Evolutionary conservation across 2,113 vertebrate genomes (phyloP).

Genomic region (Chaetops frenatus): DNA sequence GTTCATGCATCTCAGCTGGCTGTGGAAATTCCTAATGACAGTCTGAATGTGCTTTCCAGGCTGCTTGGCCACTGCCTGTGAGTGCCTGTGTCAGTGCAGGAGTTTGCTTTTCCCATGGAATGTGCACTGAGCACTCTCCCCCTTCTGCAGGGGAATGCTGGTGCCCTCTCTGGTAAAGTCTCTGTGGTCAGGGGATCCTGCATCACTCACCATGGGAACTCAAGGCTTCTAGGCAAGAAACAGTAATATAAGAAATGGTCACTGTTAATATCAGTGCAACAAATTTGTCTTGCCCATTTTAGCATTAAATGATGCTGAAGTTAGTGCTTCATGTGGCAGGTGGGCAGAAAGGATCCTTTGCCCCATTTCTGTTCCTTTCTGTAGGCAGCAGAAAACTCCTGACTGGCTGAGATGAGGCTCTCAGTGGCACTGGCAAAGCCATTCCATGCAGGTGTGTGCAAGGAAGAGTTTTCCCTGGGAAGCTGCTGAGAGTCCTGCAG

Average conservation of each 20-base stretch:
- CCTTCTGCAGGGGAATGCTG: neutral
- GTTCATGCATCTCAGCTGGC: neutral
- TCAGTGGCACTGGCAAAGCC: neutral
- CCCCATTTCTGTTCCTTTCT: neutral
- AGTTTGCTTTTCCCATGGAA: neutral
- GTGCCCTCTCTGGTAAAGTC: neutral
- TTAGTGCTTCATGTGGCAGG: neutral
- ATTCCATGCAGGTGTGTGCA: neutral
- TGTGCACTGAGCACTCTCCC: neutral
- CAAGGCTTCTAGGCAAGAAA: neutral
- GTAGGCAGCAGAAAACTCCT: neutral
- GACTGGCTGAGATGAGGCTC: neutral
- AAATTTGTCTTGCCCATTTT: neutral
- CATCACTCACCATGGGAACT: neutral
- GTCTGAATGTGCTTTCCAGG: neutral
- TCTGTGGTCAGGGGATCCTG: neutral
- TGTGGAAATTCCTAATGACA: neutral
- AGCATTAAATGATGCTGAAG: neutral
- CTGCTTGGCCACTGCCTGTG: neutral
- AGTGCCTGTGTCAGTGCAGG: neutral
- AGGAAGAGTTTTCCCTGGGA: neutral
- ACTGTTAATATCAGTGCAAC: neutral
- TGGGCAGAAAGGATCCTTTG: neutral
- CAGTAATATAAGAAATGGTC: neutral
- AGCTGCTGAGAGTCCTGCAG: neutral